Percentiles rank a stretch among this genome's conserved stretches.
Evolutionary conservation across 92 coral and sea anemone species (phyloP).

Genomic region (Bergia puertoricense): DNA sequence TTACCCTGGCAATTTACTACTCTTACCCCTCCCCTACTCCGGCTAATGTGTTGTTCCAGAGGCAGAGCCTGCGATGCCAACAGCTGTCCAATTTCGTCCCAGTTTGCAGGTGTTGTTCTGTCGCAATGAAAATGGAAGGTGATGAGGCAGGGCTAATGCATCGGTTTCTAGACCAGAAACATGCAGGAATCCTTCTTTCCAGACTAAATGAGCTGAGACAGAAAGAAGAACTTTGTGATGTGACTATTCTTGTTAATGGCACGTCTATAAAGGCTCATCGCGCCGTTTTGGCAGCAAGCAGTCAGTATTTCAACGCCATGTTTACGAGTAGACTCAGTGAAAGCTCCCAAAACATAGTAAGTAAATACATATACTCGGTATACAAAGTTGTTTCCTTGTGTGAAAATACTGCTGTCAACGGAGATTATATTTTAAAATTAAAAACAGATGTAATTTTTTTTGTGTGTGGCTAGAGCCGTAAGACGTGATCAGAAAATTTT

Average conservation of each 20-base stretch:
- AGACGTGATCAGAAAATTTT: no score
- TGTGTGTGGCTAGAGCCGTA: neutral
- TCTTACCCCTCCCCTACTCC: neutral
- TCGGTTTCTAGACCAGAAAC: conserved; percentile 72
- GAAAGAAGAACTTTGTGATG: conserved; percentile 93
- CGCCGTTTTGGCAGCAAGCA: conserved; percentile 90
- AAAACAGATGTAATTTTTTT: neutral
- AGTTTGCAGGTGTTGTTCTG: conserved; percentile 51
- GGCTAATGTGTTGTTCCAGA: neutral
- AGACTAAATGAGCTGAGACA: conserved; percentile 80
- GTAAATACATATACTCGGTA: conserved; percentile 17
- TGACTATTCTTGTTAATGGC: conserved; percentile 75
- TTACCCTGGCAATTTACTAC: neutral
- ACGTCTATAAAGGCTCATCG: conserved; percentile 79
- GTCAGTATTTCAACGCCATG: conserved; percentile 95
- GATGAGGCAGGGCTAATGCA: conserved; percentile 57
- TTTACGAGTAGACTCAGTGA: conserved; percentile 91
- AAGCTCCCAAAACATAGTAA: conserved; percentile 76
- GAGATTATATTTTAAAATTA: neutral
- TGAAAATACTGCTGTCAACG: neutral
- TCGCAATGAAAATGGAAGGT: conserved; percentile 57
- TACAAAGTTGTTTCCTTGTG: neutral
- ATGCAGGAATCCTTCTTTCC: conserved; percentile 75
- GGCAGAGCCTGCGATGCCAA: conserved; percentile 67
- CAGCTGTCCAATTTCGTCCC: conserved; percentile 43